Percentiles rank a stretch among this genome's conserved stretches.
Conservation (phyloP, 2,888 invertebrate genomes). For the Plusia festucae region DNA sequence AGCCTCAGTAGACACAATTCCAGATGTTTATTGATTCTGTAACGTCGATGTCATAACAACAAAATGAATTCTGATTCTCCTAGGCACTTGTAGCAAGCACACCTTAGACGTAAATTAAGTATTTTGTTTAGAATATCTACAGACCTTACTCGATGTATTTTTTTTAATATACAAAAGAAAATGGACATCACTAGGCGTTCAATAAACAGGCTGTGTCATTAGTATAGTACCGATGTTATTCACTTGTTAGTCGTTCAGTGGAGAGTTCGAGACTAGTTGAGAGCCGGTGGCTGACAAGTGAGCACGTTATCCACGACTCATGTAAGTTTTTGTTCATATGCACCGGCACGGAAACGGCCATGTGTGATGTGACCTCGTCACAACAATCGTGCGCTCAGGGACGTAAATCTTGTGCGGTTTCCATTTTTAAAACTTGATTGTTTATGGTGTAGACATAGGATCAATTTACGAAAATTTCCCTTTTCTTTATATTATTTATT, state of each 20-base stretch:
- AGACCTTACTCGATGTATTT: conserved; percentile 13
- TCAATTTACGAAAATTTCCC: background rate
- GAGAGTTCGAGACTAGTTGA: conserved; percentile 58
- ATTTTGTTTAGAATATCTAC: background rate
- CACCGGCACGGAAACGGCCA: conserved; percentile 52
- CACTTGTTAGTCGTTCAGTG: conserved; percentile 4
- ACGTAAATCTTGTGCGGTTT: conserved; percentile 36
- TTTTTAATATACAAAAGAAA: conserved; percentile 31
- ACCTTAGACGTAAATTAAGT: background rate
- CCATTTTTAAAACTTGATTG: conserved; percentile 24
- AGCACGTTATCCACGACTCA: conserved; percentile 63
- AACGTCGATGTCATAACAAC: background rate
- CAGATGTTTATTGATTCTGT: background rate
- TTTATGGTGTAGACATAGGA: conserved; percentile 18
- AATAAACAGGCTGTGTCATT: conserved; percentile 28
- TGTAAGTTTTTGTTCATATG: conserved; percentile 66
- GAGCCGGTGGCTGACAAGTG: conserved; percentile 59
- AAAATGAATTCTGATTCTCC: background rate
- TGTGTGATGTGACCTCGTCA: conserved; percentile 44
- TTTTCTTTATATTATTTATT: conserved; percentile 8
- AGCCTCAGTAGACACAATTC: background rate
- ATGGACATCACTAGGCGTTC: conserved; percentile 50
- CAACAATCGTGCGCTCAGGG: conserved; percentile 40
- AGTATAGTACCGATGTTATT: conserved; percentile 17
- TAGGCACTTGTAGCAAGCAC: background rate